Evolutionary conservation across 92 coral and sea anemone species (phyloP), one percentile per base, ranked within the genome.

Genomic region (Epizoanthus stellaris): DNA sequence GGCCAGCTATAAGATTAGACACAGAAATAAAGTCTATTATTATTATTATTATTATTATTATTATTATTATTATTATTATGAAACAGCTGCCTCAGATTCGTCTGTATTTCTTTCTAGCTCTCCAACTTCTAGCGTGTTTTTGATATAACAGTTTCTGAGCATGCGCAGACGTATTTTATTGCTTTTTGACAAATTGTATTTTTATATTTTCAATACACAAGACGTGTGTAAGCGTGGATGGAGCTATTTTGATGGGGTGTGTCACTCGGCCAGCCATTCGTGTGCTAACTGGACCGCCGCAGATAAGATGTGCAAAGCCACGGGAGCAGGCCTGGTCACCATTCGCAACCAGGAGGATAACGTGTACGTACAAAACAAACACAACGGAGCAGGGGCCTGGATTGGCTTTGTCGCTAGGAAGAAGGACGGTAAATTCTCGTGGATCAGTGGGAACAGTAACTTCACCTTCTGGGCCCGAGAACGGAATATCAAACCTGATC

Each of bases 331-430:
- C 39, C 82, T 76, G 49, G 66, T 76, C 39, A 76, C 82, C 16
- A 76, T 76, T 15, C 70, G 68, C 10, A 16, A 76, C 69, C 82
- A 76, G 52, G 82, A 76, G 36, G 82, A 76, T 0, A 76, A 76
- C 69, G 82, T 76, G 2, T 76, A 54, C 20, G 82, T 76, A 60
- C 82, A 76, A 17, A 38, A 76, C 69, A 76, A 43, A n/a, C 82
- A 76, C 57, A 39, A 61, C 47, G 56, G 82, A 2, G 34, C 21
- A 10, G 54, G 82, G 5, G 13, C 82, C 5, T 76, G 82, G 82
- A 67, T 76, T 16, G 82, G 82, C 0, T 17, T 76, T 52, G 20
- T 36, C 21, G 70, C 39, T 6, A 30, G 16, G 57, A 15, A 17
- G 6, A 60, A 36, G 69, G 70, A 76, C 4, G 82, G 82, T 3